Percentiles rank a stretch among this genome's conserved stretches.
Conservation (phyloP, 2,888 invertebrate species). For the Marasmarcha lunaedactyla region DNA sequence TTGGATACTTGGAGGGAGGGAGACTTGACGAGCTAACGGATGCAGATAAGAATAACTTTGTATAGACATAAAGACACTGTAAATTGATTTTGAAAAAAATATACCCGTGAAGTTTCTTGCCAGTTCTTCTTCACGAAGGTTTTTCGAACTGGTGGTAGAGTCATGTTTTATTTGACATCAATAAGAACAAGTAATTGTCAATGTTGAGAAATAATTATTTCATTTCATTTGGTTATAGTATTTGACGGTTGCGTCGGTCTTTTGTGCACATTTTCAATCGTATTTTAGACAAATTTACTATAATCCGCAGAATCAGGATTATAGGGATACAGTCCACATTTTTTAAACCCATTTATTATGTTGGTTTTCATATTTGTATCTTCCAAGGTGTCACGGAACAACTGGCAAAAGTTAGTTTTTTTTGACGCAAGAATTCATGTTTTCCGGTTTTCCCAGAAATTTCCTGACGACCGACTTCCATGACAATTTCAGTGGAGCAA, state of each 20-base stretch:
- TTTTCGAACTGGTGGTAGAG: too few relatives aligned
- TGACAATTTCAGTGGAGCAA: constrained; percentile 13
- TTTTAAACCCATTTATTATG: constrained; percentile 12
- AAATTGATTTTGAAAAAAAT: too few relatives aligned
- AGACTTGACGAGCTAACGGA: too few relatives aligned
- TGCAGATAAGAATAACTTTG: too few relatives aligned
- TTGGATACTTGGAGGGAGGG: too few relatives aligned
- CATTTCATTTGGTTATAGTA: constrained; percentile 3
- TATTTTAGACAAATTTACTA: constrained; percentile 12
- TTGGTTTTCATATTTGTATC: constrained; percentile 5
- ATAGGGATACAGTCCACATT: constrained; percentile 15
- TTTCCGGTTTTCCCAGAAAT: constrained; percentile 13
- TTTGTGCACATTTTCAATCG: constrained; percentile 4
- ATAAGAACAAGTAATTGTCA: too few relatives aligned
- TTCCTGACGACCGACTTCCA: constrained; percentile 11
- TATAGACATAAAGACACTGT: too few relatives aligned
- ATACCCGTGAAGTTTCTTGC: too few relatives aligned
- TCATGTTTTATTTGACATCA: too few relatives aligned
- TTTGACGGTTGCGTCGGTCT: constrained; percentile 1
- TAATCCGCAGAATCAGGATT: constrained; percentile 12
- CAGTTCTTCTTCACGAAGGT: too few relatives aligned
- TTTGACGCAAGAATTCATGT: constrained; percentile 10
- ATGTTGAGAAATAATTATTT: too few relatives aligned
- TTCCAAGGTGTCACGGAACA: constrained; percentile 9
- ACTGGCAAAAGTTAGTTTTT: constrained; percentile 14